phyloP scores from a whole-genome alignment of 2,113 vertebrate species.

The Crotophaga sulcirostris region DNA sequence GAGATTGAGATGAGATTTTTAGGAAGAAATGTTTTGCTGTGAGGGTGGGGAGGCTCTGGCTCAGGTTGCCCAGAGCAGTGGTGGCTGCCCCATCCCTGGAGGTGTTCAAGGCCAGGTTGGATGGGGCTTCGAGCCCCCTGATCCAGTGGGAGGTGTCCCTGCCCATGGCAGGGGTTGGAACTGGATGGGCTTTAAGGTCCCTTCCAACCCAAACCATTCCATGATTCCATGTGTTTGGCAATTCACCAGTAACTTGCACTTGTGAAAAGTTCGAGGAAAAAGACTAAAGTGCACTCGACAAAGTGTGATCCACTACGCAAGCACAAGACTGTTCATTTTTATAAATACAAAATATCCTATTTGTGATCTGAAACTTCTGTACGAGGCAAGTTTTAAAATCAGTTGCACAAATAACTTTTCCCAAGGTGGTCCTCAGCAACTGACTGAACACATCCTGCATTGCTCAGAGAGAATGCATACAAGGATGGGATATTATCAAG shows the following conservation, averaged over 20 bases:
- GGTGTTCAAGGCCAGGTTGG: too few relatives aligned
- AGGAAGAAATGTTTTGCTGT: too few relatives aligned
- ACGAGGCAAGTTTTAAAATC: not conserved
- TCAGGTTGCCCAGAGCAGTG: too few relatives aligned
- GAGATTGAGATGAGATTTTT: too few relatives aligned
- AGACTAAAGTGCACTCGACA: fast-evolving
- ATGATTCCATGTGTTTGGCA: not conserved
- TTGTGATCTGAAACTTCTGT: not conserved
- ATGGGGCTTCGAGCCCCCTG: too few relatives aligned
- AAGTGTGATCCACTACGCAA: fast-evolving
- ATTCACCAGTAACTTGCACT: not conserved
- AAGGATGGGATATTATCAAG: not conserved
- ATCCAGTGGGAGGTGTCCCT: too few relatives aligned
- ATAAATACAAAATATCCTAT: not conserved
- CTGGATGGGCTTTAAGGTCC: too few relatives aligned
- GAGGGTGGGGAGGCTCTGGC: too few relatives aligned
- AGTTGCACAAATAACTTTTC: not conserved
- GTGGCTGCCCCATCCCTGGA: too few relatives aligned
- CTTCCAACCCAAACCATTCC: too few relatives aligned
- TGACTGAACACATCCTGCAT: fast-evolving
- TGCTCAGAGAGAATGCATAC: not conserved
- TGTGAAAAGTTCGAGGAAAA: not conserved
- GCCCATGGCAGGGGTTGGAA: too few relatives aligned
- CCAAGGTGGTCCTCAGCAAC: not conserved
- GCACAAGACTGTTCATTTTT: not conserved